Percentiles rank a stretch among this genome's conserved stretches.
Conservation (phyloP, 2,113 vertebrate genomes). For the Atractosteus spatula region DNA sequence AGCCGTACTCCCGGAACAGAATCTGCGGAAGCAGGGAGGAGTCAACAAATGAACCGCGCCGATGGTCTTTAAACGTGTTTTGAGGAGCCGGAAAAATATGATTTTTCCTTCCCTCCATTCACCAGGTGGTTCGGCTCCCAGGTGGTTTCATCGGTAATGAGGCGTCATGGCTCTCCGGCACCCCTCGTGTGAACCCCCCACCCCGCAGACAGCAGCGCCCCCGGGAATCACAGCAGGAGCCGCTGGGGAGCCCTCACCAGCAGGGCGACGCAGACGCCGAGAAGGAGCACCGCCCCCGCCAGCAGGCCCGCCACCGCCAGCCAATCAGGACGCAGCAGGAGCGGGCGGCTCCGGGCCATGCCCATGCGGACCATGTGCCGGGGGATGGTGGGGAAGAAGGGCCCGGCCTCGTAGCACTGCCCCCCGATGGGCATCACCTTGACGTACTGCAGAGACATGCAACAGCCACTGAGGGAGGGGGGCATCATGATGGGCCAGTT, state of each 20-base stretch:
- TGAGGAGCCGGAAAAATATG: too few relatives aligned
- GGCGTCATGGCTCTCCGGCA: too few relatives aligned
- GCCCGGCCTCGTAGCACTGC: conserved; percentile 74
- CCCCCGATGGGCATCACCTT: conserved; percentile 71
- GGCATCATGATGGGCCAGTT: too few relatives aligned
- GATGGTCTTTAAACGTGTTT: too few relatives aligned
- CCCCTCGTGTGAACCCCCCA: too few relatives aligned
- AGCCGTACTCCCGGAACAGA: conserved; percentile 68
- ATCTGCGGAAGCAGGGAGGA: conserved; percentile 49
- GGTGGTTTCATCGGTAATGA: too few relatives aligned
- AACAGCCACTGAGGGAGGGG: too few relatives aligned
- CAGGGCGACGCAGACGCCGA: conserved; percentile 61
- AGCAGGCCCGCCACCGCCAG: conserved; percentile 57
- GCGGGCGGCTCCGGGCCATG: conserved; percentile 55
- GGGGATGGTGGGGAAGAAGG: conserved; percentile 72
- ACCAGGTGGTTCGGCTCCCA: too few relatives aligned
- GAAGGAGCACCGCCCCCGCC: conserved; percentile 60
- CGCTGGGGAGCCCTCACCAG: conserved; percentile 57
- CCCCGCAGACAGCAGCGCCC: too few relatives aligned
- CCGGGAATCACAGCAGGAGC: too few relatives aligned
- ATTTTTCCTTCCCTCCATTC: too few relatives aligned
- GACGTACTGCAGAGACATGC: conserved; percentile 62
- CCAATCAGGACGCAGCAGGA: conserved; percentile 73
- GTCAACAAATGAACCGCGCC: not conserved
- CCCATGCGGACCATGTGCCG: conserved; percentile 72